These are phyloP conservation scores for Malacosoma neustria DNA, from an alignment of 2,888 invertebrate genomes.

Conservation along the genomic window DNA sequence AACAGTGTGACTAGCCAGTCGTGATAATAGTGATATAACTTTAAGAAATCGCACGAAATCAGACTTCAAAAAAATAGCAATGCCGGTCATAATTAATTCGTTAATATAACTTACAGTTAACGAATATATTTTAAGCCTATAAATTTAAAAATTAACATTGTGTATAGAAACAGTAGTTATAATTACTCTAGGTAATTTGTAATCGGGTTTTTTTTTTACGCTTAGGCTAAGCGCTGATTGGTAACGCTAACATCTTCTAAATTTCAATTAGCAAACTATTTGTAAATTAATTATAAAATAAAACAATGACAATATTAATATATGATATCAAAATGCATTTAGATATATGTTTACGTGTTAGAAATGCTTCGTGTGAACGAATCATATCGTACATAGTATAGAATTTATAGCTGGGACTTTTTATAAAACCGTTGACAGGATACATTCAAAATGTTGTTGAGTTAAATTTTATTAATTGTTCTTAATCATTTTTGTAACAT, in stretches of 20 bases:
- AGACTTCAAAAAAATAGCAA: no score
- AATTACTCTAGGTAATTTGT: conserved; percentile 30
- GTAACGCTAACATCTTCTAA: conserved; percentile 38
- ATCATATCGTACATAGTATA: conserved; percentile 41
- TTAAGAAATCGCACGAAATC: no score
- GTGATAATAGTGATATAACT: no score
- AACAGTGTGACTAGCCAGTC: no score
- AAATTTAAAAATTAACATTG: conserved; percentile 33
- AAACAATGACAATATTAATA: conserved; percentile 72
- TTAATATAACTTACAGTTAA: no score
- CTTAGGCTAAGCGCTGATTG: conserved; percentile 19
- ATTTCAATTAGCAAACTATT: conserved; percentile 49
- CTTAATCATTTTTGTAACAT: no score
- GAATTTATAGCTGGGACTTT: conserved; percentile 14
- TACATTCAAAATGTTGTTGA: no score
- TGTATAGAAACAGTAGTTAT: conserved; percentile 31
- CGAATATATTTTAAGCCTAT: conserved; percentile 44
- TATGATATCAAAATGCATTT: conserved; percentile 61
- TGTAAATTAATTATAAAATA: conserved; percentile 64
- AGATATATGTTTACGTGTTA: conserved; percentile 61
- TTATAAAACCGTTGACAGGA: no score
- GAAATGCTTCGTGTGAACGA: conserved; percentile 49
- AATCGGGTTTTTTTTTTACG: conserved; percentile 26
- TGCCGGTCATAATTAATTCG: no score
- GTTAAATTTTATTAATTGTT: no score